A percentile compares a stretch with the other conserved stretches of the same genome.
Evolutionary conservation across 2,113 vertebrate genomes (phyloP).

Genomic region (Menidia beryllina): DNA sequence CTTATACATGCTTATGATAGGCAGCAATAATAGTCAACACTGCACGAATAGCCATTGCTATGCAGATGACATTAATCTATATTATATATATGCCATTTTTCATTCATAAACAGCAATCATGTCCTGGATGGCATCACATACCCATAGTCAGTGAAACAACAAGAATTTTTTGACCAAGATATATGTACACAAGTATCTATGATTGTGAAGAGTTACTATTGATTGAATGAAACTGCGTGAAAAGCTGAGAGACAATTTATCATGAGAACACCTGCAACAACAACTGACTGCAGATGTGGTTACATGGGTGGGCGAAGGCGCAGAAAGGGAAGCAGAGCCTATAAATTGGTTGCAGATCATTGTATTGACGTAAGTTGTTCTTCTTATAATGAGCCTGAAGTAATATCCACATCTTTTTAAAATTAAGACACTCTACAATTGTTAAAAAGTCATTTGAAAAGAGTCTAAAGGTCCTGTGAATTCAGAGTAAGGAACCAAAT

Average conservation of each 20-base stretch:
- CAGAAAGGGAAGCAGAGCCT: slow-evolving; percentile 19
- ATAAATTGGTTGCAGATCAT: slow-evolving; percentile 45
- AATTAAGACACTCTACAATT: slow-evolving; percentile 3
- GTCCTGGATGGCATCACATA: too few species aligned
- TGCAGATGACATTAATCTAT: not conserved
- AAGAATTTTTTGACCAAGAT: too few species aligned
- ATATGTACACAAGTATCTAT: too few species aligned
- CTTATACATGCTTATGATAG: not conserved
- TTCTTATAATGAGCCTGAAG: slow-evolving; percentile 38
- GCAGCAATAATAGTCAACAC: not conserved
- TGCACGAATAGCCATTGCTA: too few species aligned
- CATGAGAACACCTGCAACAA: too few species aligned
- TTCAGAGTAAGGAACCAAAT: not conserved
- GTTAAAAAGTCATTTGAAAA: slow-evolving; percentile 40
- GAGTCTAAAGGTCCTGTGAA: slow-evolving; percentile 11
- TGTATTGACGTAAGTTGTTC: slow-evolving; percentile 29
- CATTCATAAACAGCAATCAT: too few species aligned
- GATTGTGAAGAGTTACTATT: too few species aligned
- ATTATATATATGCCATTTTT: too few species aligned
- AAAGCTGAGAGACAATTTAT: too few species aligned
- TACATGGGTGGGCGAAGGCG: slow-evolving; percentile 9
- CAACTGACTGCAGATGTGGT: slow-evolving; percentile 26
- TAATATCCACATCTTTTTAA: slow-evolving; percentile 37
- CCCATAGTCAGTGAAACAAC: too few species aligned
- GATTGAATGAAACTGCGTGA: too few species aligned